phyloP scores from a whole-genome alignment of 2,113 vertebrate species.

The Oncorhynchus tshawytscha region DNA sequence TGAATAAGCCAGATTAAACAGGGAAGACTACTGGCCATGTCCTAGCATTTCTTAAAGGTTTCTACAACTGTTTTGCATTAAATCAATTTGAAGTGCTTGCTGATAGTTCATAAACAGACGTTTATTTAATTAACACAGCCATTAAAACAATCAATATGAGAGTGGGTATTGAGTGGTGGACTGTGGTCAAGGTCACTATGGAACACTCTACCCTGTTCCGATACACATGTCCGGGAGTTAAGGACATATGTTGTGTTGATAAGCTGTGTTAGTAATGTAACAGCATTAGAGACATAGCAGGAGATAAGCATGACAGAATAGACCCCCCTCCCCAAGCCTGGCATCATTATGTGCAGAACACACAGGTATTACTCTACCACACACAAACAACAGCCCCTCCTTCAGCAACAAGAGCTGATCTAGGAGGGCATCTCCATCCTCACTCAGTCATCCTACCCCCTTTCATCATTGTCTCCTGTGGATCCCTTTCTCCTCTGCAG shows the following conservation, averaged over 20 bases:
- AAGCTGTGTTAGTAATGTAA: slow-evolving; percentile 34
- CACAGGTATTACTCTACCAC: background rate
- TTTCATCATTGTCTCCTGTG: background rate
- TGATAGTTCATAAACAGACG: no score
- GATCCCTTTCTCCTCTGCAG: background rate
- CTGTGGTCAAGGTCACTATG: slow-evolving; percentile 1
- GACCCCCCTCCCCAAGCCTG: background rate
- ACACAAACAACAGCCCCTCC: background rate
- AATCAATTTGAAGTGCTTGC: no score
- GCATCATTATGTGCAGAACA: slow-evolving; percentile 32
- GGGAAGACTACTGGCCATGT: no score
- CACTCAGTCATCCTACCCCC: slow-evolving; percentile 9
- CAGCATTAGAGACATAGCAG: slow-evolving; percentile 42
- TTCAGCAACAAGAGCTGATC: background rate
- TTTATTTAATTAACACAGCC: no score
- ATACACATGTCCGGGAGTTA: slow-evolving; percentile 15
- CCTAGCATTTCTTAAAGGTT: no score
- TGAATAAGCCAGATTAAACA: no score
- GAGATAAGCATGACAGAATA: slow-evolving; percentile 15
- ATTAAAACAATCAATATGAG: background rate
- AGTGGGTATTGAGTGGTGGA: background rate
- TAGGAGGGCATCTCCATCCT: slow-evolving; percentile 68
- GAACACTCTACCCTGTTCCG: background rate
- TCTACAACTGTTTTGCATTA: no score
- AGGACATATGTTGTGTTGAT: slow-evolving; percentile 49